Evolutionary conservation across 2,888 invertebrate species (phyloP), one percentile per base, ranked within the genome.

Genomic region (Copidosoma aretas): DNA sequence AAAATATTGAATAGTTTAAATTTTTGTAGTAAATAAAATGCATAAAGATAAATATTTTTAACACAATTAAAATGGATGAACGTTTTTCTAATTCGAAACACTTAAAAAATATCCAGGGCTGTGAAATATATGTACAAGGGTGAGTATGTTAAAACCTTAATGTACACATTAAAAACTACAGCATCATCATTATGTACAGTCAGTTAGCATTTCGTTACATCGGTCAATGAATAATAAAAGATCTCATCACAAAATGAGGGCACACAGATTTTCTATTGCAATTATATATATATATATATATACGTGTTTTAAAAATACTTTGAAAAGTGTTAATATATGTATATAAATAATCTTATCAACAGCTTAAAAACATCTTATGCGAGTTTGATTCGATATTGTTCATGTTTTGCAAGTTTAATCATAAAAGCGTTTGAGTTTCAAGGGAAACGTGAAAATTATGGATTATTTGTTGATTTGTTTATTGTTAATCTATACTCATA

Each of bases 151-250:
- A 60, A 17, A 46, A 64, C 64, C 62, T 68, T 62, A 67, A 24
- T 59, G 61, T 68, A 71, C 68, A 67, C 32, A 58, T 17, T 66
- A 64, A 46, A 71, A 56, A 46, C 43, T 46, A 46, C 62, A 64
- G 64, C 65, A 71, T 59, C 66, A 60, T 68, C 46, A 49, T 61
- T 67, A 71, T 71, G 60, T 71, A 71, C 71, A 71, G 43, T 67
- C 60, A 64, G 51, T 67, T 67, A 64, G 59, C 57, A 57, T 61
- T 32, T 67, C 58, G 41, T 64, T 49, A 54, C 53, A 64, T 58
- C 4, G 32, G 32, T 8, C 19, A 58, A 56, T 64, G 53, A 46
- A 52, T 25, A 43, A 21, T 60, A 46, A 46, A 41, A 41, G 14
- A 46, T 46, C 22, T 52, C 41, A 25, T 61, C 49, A 19, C 52